Base-by-base conservation (phyloP, 2,113 vertebrate genomes). In the Aspidoscelis tigris region DNA sequence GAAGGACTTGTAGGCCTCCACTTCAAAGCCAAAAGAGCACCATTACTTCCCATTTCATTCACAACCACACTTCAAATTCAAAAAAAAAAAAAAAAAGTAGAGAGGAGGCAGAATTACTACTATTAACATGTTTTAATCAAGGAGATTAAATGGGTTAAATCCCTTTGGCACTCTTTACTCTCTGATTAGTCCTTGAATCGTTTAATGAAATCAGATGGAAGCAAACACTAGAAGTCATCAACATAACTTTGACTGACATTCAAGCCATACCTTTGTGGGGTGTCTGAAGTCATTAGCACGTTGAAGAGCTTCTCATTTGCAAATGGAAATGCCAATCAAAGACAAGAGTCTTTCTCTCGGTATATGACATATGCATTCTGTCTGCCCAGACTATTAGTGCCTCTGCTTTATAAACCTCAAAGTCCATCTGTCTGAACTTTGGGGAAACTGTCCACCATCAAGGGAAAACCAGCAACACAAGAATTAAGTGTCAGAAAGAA, bases 401-500 rank as follows among this genome's bases (percentile, higher is more conserved):
- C 58, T 66, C 21, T 0, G 44, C 89, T 88, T 74, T 68, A 41
- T 68, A 55, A 66, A 82, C 86, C 53, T 77, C 89, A 85, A 50
- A 24, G 9, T 1, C 50, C 71, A 53, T 8, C 50, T 86, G 53
- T 83, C 80, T 81, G 88, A 88, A 88, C 8, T 41, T 64, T 61
- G 10, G 43, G 3, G 90, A 89, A 85, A 65, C 58, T 74, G 80
- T 83, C 76, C n/a, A 81, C 8, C 84, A 53, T 89, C 81, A 78
- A 88, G 47, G 18, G 89, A 85, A 78, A 86, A 64, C 86, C 75
- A 86, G 33, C 12, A 61, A 61, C 58, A 3, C 12, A 78, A 3
- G 0, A 20, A 69, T 80, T 66, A 88, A 89, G 70, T 12, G 43
- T 11, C 43, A 85, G 82, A 16, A 16, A 16, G 18, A 61, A 61